These are phyloP conservation scores for Synergus laeviventris DNA, from an alignment of 2,888 invertebrate species.

Conservation along the genomic window DNA sequence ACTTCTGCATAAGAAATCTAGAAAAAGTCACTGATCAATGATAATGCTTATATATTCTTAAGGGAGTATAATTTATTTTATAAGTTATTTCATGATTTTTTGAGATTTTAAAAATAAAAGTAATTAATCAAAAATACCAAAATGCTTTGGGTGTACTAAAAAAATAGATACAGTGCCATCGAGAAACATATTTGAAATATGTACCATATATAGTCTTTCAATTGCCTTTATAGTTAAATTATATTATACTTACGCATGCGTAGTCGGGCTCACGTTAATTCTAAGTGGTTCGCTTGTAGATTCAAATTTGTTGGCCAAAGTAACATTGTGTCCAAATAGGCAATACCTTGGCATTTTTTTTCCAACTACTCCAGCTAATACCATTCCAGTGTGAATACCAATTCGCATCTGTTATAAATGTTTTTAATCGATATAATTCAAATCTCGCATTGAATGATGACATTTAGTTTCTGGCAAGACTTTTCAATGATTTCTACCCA, in stretches of 20 bases:
- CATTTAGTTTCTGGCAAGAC: too few relatives aligned
- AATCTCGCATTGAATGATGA: not conserved
- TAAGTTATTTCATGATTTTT: too few relatives aligned
- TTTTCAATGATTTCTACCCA: too few relatives aligned
- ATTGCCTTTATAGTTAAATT: too few relatives aligned
- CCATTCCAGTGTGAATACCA: constrained; percentile 95
- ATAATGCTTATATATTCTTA: not conserved
- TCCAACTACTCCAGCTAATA: constrained; percentile 95
- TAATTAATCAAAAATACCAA: too few relatives aligned
- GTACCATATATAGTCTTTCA: too few relatives aligned
- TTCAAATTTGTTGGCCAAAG: constrained; percentile 96
- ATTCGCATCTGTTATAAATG: constrained; percentile 88
- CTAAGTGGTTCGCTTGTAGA: constrained; percentile 93
- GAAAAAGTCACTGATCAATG: constrained; percentile 51
- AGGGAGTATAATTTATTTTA: too few relatives aligned
- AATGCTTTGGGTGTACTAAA: too few relatives aligned
- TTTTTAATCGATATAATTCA: not conserved
- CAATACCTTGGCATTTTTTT: constrained; percentile 96
- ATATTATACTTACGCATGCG: constrained; percentile 86
- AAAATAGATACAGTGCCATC: too few relatives aligned
- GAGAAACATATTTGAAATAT: too few relatives aligned
- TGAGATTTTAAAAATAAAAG: too few relatives aligned
- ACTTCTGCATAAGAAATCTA: constrained; percentile 86
- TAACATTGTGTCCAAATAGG: constrained; percentile 96
- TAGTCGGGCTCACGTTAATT: constrained; percentile 96